Percentiles rank a stretch among this genome's conserved stretches.
These are phyloP conservation scores for Saxidomus purpurata DNA, from an alignment of 1,140 invertebrate species.

Conservation along the genomic window DNA sequence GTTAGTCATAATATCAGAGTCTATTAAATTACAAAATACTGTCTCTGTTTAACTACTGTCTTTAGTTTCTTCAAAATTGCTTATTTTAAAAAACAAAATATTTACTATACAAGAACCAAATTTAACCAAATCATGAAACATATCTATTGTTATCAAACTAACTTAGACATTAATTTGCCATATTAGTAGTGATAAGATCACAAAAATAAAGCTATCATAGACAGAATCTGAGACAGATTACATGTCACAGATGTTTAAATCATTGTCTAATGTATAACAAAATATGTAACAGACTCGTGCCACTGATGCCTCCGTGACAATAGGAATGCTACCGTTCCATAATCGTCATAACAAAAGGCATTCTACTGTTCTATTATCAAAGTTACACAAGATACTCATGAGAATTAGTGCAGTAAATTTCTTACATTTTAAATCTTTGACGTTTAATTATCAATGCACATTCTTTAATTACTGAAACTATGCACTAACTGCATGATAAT, in stretches of 20 bases:
- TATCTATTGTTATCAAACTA: background rate
- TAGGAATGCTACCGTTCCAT: background rate
- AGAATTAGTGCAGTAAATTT: background rate
- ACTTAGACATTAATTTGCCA: background rate
- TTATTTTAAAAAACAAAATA: too few species aligned
- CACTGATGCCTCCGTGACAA: background rate
- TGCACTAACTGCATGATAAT: too few species aligned
- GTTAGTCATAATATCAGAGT: too few species aligned
- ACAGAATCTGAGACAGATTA: background rate
- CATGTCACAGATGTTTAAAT: background rate
- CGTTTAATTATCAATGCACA: background rate
- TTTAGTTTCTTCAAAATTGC: too few species aligned
- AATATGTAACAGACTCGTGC: conserved; percentile 14
- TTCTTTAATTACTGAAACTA: too few species aligned
- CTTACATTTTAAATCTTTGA: background rate
- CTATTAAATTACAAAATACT: too few species aligned
- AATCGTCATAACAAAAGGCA: background rate
- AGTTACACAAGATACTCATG: conserved; percentile 9
- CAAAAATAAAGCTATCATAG: background rate
- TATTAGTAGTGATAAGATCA: background rate
- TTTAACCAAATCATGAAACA: background rate
- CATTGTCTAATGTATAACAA: background rate
- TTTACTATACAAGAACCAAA: background rate
- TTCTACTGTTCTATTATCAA: background rate
- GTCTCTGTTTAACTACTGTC: too few species aligned